Conservation (phyloP, 2,113 vertebrate species). For the Tragelaphus scriptus region DNA sequence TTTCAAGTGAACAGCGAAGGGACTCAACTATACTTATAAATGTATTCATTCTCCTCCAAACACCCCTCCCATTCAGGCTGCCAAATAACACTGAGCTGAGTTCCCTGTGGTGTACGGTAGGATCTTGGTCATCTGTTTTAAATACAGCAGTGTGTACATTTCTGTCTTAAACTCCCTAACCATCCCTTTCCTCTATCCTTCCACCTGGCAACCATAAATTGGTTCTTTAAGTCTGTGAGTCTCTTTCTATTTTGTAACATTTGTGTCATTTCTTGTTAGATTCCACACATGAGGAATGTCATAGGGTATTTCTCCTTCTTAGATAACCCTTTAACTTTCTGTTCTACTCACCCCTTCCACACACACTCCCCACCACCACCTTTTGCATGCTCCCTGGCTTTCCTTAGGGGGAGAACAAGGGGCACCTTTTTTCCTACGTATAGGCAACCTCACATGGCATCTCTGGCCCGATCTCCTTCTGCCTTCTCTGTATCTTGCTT, state of each 20-base stretch:
- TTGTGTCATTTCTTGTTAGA: neutral
- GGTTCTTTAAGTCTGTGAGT: neutral
- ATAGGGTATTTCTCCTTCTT: neutral
- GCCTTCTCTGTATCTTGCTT: neutral
- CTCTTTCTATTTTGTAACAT: neutral
- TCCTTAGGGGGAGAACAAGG: neutral
- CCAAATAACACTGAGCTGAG: neutral
- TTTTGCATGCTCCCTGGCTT: neutral
- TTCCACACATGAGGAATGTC: neutral
- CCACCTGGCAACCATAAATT: neutral
- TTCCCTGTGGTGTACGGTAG: neutral
- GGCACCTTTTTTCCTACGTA: neutral
- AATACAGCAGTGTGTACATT: neutral
- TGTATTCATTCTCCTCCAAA: neutral
- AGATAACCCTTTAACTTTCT: neutral
- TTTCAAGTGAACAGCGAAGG: neutral
- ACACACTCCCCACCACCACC: neutral
- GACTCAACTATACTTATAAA: neutral
- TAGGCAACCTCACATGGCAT: neutral
- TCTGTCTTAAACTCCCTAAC: neutral
- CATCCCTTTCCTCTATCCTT: neutral
- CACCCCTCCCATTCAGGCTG: neutral
- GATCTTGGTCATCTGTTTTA: neutral
- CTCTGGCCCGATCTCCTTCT: neutral
- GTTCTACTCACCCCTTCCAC: no score